Conservation (phyloP, 2,113 vertebrate genomes). For the Rhabdomys dilectus region DNA sequence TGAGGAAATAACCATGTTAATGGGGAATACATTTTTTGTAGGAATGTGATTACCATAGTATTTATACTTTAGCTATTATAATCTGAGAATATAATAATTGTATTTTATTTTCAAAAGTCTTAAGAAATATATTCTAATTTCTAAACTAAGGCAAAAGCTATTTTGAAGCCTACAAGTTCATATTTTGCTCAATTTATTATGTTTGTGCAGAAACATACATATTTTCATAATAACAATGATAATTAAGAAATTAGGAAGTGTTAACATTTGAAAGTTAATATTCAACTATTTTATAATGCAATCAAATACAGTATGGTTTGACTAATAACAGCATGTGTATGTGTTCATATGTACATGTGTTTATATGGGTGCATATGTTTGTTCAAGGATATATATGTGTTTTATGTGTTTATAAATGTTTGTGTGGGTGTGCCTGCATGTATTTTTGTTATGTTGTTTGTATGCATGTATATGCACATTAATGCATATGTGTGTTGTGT, state of each 20-base stretch:
- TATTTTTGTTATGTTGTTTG: not conserved
- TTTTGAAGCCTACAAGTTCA: not conserved
- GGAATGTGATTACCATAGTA: not conserved
- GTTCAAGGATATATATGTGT: not conserved
- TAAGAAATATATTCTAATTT: conserved; percentile 23
- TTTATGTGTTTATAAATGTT: too few species aligned
- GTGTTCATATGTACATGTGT: not conserved
- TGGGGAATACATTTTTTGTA: not conserved
- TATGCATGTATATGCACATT: not conserved
- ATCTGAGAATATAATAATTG: conserved; percentile 45
- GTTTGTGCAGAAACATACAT: not conserved
- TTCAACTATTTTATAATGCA: conserved; percentile 22
- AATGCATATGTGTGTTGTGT: not conserved
- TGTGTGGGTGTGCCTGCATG: not conserved
- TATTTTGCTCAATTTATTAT: conserved; percentile 32
- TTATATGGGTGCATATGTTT: not conserved
- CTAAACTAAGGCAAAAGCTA: conserved; percentile 17
- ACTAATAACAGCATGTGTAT: not conserved
- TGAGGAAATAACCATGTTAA: conserved; percentile 1
- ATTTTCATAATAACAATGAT: conserved; percentile 6
- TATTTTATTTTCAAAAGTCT: conserved; percentile 23
- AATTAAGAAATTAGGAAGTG: conserved; percentile 37
- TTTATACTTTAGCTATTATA: not conserved
- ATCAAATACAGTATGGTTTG: conserved; percentile 7
- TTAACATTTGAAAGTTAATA: not conserved